These are phyloP conservation scores for Amiota minor DNA, from an alignment of 2,888 invertebrate species.

Conservation along the genomic window DNA sequence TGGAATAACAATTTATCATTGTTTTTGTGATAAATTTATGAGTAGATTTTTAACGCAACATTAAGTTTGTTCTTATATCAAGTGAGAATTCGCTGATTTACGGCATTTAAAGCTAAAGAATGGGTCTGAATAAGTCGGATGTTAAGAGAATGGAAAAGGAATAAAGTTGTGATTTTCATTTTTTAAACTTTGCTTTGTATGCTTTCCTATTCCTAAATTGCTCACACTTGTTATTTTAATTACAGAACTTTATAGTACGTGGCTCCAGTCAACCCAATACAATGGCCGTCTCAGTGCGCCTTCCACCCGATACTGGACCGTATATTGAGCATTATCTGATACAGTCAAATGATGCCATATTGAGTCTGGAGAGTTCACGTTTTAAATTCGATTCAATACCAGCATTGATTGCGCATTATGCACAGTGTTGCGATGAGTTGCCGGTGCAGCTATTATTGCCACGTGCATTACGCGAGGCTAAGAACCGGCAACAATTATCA, in stretches of 20 bases:
- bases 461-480: slow-evolving; percentile 87
- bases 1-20: slow-evolving; percentile 56
- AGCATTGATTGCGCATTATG: slow-evolving; percentile 93
- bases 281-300: slow-evolving; percentile 94
- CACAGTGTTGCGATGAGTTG: slow-evolving; percentile 93
- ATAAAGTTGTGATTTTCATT: not conserved
- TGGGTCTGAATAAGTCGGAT: too few relatives aligned
- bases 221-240: slow-evolving; percentile 56
- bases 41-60: slow-evolving; percentile 71
- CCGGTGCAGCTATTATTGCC: slow-evolving; percentile 92
- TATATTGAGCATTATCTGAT: slow-evolving; percentile 97
- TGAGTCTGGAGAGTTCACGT: slow-evolving; percentile 93
- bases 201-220: not conserved
- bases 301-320: slow-evolving; percentile 89
- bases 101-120: not conserved
- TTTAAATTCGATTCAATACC: slow-evolving; percentile 95
- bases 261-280: slow-evolving; percentile 94
- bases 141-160: not conserved
- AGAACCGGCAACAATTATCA: slow-evolving; percentile 90
- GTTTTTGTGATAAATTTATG: slow-evolving; percentile 63
- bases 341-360: slow-evolving; percentile 85
- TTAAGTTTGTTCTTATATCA: slow-evolving; percentile 46
- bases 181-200: not conserved
- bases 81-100: slow-evolving; percentile 16
- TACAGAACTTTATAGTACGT: slow-evolving; percentile 93